Conservation (phyloP, 2,113 vertebrate species). For the Pholis gunnellus region DNA sequence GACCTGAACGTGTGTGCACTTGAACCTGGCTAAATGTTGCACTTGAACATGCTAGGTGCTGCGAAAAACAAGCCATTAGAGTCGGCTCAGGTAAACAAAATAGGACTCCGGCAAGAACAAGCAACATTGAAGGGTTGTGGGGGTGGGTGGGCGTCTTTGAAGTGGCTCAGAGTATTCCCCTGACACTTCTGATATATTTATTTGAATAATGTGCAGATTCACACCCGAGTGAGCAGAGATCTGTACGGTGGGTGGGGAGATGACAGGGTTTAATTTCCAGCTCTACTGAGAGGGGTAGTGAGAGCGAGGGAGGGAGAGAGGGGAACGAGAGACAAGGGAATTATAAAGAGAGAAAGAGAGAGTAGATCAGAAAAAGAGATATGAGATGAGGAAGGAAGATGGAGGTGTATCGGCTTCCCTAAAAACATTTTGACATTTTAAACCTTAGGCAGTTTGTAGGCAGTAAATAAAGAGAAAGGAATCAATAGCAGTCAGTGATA, state of each 20-base stretch:
- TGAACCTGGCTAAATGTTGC: slow-evolving; percentile 77
- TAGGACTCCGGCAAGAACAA: slow-evolving; percentile 78
- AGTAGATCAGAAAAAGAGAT: slow-evolving; percentile 46
- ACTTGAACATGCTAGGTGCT: slow-evolving; percentile 69
- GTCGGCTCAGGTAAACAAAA: slow-evolving; percentile 82
- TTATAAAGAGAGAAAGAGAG: slow-evolving; percentile 46
- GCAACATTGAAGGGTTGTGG: slow-evolving; percentile 67
- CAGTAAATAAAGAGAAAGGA: slow-evolving; percentile 84
- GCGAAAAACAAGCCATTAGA: slow-evolving; percentile 81
- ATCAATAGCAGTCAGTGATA: slow-evolving; percentile 87
- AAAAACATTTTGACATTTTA: slow-evolving; percentile 87
- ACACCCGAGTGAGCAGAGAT: slow-evolving; percentile 76
- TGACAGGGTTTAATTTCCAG: slow-evolving; percentile 82
- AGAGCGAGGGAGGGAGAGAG: slow-evolving; percentile 58
- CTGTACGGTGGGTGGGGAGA: slow-evolving; percentile 73
- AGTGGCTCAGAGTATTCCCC: slow-evolving; percentile 81
- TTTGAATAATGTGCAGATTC: slow-evolving; percentile 83
- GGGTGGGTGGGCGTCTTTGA: slow-evolving; percentile 74
- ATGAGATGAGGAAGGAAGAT: slow-evolving; percentile 63
- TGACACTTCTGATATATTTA: slow-evolving; percentile 77
- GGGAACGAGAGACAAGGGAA: slow-evolving; percentile 61
- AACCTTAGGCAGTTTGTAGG: slow-evolving; percentile 82
- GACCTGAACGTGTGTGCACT: slow-evolving; percentile 48
- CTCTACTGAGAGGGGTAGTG: slow-evolving; percentile 62
- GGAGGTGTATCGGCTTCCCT: slow-evolving; percentile 77